Evolutionary conservation across 2,888 invertebrate species (phyloP), one percentile per base, ranked within the genome.

Genomic region (Parnassius glacialis): DNA sequence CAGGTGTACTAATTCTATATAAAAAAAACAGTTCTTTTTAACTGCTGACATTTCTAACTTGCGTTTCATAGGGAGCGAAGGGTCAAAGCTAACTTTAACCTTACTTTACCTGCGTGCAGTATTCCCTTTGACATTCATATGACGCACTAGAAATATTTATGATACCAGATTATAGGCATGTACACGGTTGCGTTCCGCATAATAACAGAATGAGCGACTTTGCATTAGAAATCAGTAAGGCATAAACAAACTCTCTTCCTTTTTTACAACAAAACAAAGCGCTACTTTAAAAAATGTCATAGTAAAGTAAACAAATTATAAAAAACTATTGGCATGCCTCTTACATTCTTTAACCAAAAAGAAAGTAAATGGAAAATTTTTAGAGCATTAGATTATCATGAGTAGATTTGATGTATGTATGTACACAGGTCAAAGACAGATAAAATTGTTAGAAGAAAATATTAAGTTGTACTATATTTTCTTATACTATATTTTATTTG

Each of bases 391-490:
- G 41, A 42, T 13, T 57, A 48, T 57, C 57, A 57, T 11, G 41
- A 16, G 10, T 13, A 43, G 50, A 50, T 57, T 50, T 41, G 20
- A 43, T 16, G 16, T 42, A 44, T 25, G 13, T 10, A 43, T 25
- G 25, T 44, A 44, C 20, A 55, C 50, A 50, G 43, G 60, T 50
- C 60, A 50, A 60, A 43, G 43, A 55, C 54, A 50, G 54, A 60
- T 60, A 60, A 60, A 45, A 12, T 25, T 47, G 11, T 45, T 1
- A 11, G n/a, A 12, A n/a, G n/a, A 45, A 11, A 45, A 45, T 45
- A 12, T 12, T 34, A 34, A 7, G 34, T 34, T 34, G 34, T 34
- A 34, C 34, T 34, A 3, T 34, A 34, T 34, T 34, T 34, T 5
- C 7, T 34, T 7, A 7, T 7, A 34, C 34, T 1, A 7, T 34